A percentile compares a stretch with the other conserved stretches of the same genome.
These are phyloP conservation scores for Prosopocoilus inquinatus DNA, from an alignment of 2,888 invertebrate species.

Conservation along the genomic window DNA sequence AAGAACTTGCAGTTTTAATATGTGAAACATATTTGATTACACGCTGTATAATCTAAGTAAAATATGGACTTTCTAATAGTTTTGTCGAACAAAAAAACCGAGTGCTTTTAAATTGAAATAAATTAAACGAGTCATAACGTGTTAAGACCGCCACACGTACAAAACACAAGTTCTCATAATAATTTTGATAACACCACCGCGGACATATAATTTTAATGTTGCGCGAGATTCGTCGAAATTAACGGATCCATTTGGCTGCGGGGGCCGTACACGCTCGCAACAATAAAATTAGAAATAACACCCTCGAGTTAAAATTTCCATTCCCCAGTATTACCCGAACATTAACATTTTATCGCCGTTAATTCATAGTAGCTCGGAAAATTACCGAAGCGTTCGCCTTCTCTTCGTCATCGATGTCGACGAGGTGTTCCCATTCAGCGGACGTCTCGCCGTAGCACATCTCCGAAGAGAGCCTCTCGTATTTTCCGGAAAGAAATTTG, in stretches of 20 bases:
- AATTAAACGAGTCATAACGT: too few species aligned
- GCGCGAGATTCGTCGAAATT: conserved; percentile 8
- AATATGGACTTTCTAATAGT: too few species aligned
- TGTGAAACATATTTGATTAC: too few species aligned
- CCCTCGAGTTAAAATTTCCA: too few species aligned
- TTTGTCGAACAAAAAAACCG: too few species aligned
- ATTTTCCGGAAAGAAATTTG: conserved; percentile 33
- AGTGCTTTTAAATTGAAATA: too few species aligned
- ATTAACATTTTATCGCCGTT: too few species aligned
- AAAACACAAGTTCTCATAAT: neutral
- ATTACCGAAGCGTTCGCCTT: conserved; percentile 37
- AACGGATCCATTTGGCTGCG: conserved; percentile 2
- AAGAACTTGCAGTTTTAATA: too few species aligned
- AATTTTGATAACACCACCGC: neutral
- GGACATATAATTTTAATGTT: neutral
- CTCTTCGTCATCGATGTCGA: conserved; percentile 41
- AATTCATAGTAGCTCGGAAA: neutral
- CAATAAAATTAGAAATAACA: neutral
- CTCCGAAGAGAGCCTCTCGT: conserved; percentile 35
- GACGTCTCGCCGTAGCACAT: conserved; percentile 42
- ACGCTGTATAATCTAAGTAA: too few species aligned
- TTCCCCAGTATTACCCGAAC: too few species aligned
- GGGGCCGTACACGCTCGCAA: neutral
- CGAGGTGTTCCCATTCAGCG: conserved; percentile 46
- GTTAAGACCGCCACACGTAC: too few species aligned